A percentile compares a stretch with the other conserved stretches of the same genome.
phyloP scores from a whole-genome alignment of 2,888 invertebrate species.

The Lottia gigantea region DNA sequence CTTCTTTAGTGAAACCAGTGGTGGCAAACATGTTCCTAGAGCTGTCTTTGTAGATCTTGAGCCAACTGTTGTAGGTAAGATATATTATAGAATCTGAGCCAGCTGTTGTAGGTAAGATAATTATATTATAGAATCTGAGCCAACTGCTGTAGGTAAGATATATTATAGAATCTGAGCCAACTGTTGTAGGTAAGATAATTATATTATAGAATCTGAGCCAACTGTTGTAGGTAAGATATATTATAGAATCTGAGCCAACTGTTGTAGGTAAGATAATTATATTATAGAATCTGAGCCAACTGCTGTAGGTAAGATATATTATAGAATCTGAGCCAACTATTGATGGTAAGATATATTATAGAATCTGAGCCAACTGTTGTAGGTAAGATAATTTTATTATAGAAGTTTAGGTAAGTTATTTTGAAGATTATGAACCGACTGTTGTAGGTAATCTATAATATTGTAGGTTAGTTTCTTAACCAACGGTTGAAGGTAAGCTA shows the following conservation, averaged over 20 bases:
- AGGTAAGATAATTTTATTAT: too few relatives aligned
- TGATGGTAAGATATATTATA: background rate
- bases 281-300: too few relatives aligned
- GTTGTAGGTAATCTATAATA: too few relatives aligned
- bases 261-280: too few relatives aligned
- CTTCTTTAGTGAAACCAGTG: constrained; percentile 2
- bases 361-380: background rate
- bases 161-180: background rate
- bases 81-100: background rate
- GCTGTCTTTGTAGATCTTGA: constrained; percentile 3
- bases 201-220: background rate
- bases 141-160: too few relatives aligned
- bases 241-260: background rate
- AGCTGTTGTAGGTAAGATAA: too few relatives aligned
- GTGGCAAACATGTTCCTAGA: background rate
- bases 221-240: background rate
- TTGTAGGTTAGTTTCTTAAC: background rate
- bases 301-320: too few relatives aligned
- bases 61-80: background rate
- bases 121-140: too few relatives aligned
- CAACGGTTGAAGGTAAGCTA: background rate
- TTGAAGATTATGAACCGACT: background rate
- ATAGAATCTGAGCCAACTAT: too few relatives aligned
- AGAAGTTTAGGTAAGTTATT: background rate
- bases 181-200: too few relatives aligned